Percentiles rank a stretch among this genome's conserved stretches.
Evolutionary conservation across 2,888 invertebrate genomes (phyloP).

Genomic region (Leistus spinibarbis): DNA sequence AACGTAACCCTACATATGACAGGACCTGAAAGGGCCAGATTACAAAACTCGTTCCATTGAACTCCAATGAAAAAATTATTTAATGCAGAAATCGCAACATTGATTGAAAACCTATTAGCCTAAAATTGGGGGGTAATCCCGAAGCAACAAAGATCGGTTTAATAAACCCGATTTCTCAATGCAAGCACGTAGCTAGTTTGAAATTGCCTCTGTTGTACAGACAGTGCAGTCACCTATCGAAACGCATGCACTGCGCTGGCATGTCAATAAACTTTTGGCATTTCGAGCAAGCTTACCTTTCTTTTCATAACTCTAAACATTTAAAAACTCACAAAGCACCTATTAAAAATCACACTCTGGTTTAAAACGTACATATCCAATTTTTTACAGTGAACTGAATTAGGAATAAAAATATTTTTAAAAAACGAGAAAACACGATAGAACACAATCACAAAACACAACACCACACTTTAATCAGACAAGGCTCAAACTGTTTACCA

Average conservation of each 20-base stretch:
- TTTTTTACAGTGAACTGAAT: conserved; percentile 1
- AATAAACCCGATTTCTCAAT: not conserved
- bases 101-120: too few relatives aligned
- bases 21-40: too few relatives aligned
- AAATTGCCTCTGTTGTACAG: conserved; percentile 6
- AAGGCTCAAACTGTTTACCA: conserved; percentile 37
- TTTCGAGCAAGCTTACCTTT: conserved; percentile 33
- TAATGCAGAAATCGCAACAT: too few relatives aligned
- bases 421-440: conserved; percentile 30
- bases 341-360: conserved; percentile 17
- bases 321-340: conserved; percentile 24
- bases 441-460: conserved; percentile 33
- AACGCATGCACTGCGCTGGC: conserved; percentile 12
- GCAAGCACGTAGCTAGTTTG: not conserved
- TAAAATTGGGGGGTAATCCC: too few relatives aligned
- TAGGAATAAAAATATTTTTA: conserved; percentile 15
- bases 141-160: not conserved
- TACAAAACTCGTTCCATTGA: too few relatives aligned
- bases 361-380: conserved; percentile 33
- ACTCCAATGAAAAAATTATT: too few relatives aligned
- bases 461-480: conserved; percentile 30
- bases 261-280: conserved; percentile 40
- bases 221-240: conserved; percentile 39
- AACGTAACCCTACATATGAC: too few relatives aligned
- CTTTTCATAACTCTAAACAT: conserved; percentile 38